Base-by-base conservation (phyloP, 2,888 invertebrate species). In the Trichogramma dendrolimi region DNA sequence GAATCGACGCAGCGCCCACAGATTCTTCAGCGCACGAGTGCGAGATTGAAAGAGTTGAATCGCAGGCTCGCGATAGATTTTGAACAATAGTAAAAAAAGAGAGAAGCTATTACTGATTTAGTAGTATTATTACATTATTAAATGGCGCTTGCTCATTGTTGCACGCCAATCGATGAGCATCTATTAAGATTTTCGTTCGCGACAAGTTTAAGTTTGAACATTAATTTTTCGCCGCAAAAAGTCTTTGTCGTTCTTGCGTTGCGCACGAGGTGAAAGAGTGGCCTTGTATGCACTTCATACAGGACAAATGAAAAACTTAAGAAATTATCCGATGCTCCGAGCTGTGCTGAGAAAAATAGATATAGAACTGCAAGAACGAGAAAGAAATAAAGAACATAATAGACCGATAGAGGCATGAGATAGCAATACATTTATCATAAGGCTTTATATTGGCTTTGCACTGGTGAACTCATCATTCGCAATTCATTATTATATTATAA, bases 171-270 rank as follows among this genome's bases (percentile, higher is more conserved):
- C 27, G 27, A 27, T 14, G 14, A 27, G 27, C 1, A 27, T 27
- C 27, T 27, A 27, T 27, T 3, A 27, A 27, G 27, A 27, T 2
- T 27, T 27, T 27, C 27, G 27, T 27, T 27, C 27, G 2, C 27
- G 27, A 27, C 27, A 27, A 27, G 27, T 27, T 27, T 27, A 2
- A 27, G 27, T 27, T 27, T 27, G 27, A 27, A 27, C 27, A 27
- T 27, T 27, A 27, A 27, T 70, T 70, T 69, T 62, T 69, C 69
- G 69, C 67, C 66, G 63, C 50, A 48, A 63, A 67, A 64, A 64
- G 63, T 61, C 64, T 67, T 58, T 55, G 51, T 27, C 27, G 27
- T 53, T 62, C 49, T 58, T 49, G 54, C 51, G 62, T 10, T 27
- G 50, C 55, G 54, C 59, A 53, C 64, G 55, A 61, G 49, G 55